Evolutionary conservation across 2,113 vertebrate species (phyloP), one percentile per base, ranked within the genome.

Genomic region (Ploceus nigricollis): DNA sequence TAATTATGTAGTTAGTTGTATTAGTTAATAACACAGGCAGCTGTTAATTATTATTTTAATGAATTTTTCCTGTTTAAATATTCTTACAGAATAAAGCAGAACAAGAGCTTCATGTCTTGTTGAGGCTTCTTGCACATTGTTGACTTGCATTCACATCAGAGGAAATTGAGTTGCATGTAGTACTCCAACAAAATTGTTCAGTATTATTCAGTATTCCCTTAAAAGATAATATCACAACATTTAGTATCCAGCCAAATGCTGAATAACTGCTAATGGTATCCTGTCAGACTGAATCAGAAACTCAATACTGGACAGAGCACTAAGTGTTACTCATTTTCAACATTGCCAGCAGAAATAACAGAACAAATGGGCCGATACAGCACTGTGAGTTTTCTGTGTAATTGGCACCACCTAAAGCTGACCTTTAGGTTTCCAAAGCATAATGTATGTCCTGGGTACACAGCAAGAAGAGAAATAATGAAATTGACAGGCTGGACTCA

Each of bases 231-330:
- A 65, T 63, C 94, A 91, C 2, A 7, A 90, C 86, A 87, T 80
- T 63, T 80, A 80, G 53, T 66, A 65, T 82, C 82, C 33, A 87
- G 84, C 40, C 50, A 50, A 93, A 79, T 68, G 82, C 82, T 90
- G 94, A 72, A 77, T 63, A 96, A 50, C 58, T 96, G 73, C 58
- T 94, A 91, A 96, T 90, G 87, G 50, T 85, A 66, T 88, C 64
- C 84, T 96, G 87, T 85, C 94, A 94, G 85, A 66, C 82, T 93
- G 87, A 95, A 87, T 94, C 75, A 90, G 90, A 94, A 93, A 88
- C 87, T 87, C 66, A 88, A 12, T 82, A 42, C 51, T 85, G 84
- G 84, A 85, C 93, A 90, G 70, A 85, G 35, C 78, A 83, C 53
- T 92, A 70, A 95, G 72, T 69, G 82, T 93, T 94, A 87, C 66